Conservation (phyloP, 2,797 vertebrate genomes). For the Sus cebifrons region DNA sequence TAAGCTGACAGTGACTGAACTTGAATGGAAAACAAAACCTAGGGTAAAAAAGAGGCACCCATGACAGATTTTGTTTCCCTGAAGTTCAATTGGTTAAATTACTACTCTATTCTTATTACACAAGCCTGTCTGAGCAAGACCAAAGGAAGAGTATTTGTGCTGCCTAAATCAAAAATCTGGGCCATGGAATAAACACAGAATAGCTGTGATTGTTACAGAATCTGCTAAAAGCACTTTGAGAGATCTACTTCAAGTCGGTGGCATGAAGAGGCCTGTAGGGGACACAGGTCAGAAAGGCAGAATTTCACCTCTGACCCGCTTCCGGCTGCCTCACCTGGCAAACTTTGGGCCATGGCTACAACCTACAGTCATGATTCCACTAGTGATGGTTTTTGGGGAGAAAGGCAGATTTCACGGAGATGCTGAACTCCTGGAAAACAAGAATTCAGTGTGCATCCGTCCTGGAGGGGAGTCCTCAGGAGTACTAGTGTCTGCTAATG, state of each 20-base stretch:
- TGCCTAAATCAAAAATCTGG: not conserved
- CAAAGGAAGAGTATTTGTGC: not conserved
- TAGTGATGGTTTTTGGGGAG: not conserved
- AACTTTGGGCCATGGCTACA: not conserved
- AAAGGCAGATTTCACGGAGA: not conserved
- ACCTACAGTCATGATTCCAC: not conserved
- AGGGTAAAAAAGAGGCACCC: not conserved
- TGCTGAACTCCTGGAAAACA: not conserved
- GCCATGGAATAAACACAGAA: not conserved
- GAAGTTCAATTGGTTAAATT: not conserved
- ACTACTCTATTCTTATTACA: not conserved
- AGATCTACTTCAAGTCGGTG: not conserved
- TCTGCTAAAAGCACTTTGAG: not conserved
- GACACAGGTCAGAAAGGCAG: not conserved
- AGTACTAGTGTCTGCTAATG: not conserved
- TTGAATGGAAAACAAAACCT: not conserved
- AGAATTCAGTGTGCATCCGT: not conserved
- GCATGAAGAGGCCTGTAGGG: not conserved
- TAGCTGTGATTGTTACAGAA: not conserved
- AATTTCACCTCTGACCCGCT: not conserved
- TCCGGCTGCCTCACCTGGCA: not conserved
- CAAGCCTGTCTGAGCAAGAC: not conserved
- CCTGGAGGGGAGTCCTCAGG: accelerated
- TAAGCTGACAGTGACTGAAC: too few relatives aligned
- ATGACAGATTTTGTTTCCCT: not conserved